Evolutionary conservation across 2,888 invertebrate species (phyloP).

Genomic region (Chironomus tentans): DNA sequence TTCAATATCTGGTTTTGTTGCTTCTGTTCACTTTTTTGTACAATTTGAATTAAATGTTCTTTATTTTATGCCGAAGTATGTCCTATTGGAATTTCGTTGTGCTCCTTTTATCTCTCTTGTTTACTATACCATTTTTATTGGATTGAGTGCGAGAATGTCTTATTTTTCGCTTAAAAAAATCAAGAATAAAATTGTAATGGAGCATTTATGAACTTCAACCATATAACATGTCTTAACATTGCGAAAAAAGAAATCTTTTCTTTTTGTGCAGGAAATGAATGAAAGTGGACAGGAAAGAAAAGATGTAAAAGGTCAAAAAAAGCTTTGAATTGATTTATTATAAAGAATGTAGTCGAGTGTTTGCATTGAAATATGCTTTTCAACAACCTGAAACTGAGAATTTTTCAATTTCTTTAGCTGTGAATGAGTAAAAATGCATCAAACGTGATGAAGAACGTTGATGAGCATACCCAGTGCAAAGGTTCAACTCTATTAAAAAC

Average conservation of each 20-base stretch:
- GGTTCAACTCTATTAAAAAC: slow-evolving; percentile 18
- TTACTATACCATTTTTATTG: neutral
- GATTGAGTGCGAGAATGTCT: slow-evolving; percentile 25
- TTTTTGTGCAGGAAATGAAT: neutral
- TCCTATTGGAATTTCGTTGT: slow-evolving; percentile 29
- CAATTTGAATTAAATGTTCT: neutral
- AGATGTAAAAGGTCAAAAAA: neutral
- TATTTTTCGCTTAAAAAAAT: neutral
- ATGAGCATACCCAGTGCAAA: neutral
- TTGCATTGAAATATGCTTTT: neutral
- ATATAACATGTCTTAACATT: no score
- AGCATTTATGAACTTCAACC: no score
- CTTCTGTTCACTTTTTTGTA: neutral
- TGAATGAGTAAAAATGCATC: neutral
- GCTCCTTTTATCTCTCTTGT: neutral
- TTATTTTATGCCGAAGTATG: slow-evolving; percentile 29
- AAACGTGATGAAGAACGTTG: slow-evolving; percentile 9
- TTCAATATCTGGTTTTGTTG: slow-evolving; percentile 22
- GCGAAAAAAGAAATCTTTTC: no score
- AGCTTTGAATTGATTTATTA: neutral
- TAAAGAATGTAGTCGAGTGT: neutral
- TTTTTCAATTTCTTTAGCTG: no score
- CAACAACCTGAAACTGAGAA: neutral
- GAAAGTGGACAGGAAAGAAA: neutral
- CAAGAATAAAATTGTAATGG: no score